Evolutionary conservation across 2,888 invertebrate genomes (phyloP), one percentile per base, ranked within the genome.

Genomic region (Melieria crassipennis): DNA sequence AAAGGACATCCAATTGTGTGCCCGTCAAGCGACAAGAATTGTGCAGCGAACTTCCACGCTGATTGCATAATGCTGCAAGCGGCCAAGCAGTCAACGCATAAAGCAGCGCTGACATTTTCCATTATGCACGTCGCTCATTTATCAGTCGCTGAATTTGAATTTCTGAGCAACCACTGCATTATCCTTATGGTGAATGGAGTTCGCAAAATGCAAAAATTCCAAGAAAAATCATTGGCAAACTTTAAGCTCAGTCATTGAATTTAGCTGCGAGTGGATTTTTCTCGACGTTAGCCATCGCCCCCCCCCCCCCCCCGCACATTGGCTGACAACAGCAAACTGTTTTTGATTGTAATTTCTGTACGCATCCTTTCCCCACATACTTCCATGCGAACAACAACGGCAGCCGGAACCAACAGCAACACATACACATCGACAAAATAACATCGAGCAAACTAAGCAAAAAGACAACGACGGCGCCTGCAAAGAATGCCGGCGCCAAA

Each of bases 401-500:
- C 50, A 61, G 16, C 7, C 46, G 57, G 9, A 55, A 55, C 13
- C 57, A 60, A 52, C 68, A 57, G 5, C 43, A 52, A 42, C 13
- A 57, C 16, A 6, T 13, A 16, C 56, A 50, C 4, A 13, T 3
- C 7, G 13, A 4, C 11, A n/a, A 48, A 47, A 48, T 43, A 13
- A 42, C 13, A 52, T 47, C 9, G 42, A 6, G 13, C 43, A 58
- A 50, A 55, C 55, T 16, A 16, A 52, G 43, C 48, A n/a, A 58
- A 30, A 63, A 47, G 52, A 67, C 65, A 71, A 69, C 67, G 74
- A 70, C 73, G 79, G 68, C 72, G 74, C 66, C 16, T 73, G 73
- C 72, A 69, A 79, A 77, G 79, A 78, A 76, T 50, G n/a, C 75
- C 75, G 81, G 82, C 81, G 82, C 81, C 83, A 76, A 78, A 77